Evolutionary conservation across 2,113 vertebrate species (phyloP), one percentile per base, ranked within the genome.

Genomic region (Porphyrio hochstetteri): DNA sequence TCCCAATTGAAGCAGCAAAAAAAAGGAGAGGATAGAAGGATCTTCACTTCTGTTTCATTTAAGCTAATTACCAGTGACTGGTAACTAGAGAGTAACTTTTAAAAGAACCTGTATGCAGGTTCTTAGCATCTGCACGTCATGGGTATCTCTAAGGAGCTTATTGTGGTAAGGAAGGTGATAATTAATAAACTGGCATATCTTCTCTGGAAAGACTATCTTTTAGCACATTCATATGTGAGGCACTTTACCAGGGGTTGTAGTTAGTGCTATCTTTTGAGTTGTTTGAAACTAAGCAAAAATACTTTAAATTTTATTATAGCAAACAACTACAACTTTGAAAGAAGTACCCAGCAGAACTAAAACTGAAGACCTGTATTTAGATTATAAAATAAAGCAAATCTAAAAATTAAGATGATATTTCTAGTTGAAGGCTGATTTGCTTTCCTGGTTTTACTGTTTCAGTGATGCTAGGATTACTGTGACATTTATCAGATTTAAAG

Each of bases 1-100:
- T 92, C 72, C 71, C 29, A 93, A 86, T 92, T 80, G 75, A 93
- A 90, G 59, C 86, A 88, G n/a, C 19, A 64, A 76, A 90, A 40
- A 40, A 31, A 71, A 29, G 29, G 29, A 85, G 35, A 76, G 27
- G 13, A 20, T 25, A 65, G 68, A 80, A 48, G 13, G 55, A 70
- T 93, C 68, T 79, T 76, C 35, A 25, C 27, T 92, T 94, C 63
- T 65, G 55, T 88, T 92, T 93, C 53, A 57, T 77, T 94, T 82
- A 17, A 91, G 60, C 61, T 86, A 42, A 35, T 75, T 86, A 57
- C 16, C 71, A 56, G 61, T 71, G 69, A 14, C 56, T 75, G 38
- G 11, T 95, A 93, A 92, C 77, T 79, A 21, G 57, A 94, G 35
- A 2, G 0, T 79, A 61, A 61, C 38, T 87, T 35, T 38, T 50